These are phyloP conservation scores for Zaprionus ornatus DNA, from an alignment of 1,140 invertebrate species.

Conservation along the genomic window DNA sequence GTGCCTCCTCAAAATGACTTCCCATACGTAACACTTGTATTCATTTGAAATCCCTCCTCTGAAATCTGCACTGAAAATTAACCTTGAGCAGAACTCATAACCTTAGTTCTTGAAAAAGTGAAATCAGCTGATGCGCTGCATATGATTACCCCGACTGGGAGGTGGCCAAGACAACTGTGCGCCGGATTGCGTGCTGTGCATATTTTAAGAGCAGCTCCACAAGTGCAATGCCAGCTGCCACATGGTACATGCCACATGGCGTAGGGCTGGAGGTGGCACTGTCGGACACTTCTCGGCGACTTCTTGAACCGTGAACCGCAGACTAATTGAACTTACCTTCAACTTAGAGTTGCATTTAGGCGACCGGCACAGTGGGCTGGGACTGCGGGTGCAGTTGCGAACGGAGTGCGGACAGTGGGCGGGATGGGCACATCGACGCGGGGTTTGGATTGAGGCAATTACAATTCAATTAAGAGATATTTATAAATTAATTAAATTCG, in stretches of 20 bases:
- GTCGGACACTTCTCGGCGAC: conserved; percentile 27
- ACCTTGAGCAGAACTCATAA: conserved; percentile 25
- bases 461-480: conserved; percentile 74
- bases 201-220: conserved; percentile 49
- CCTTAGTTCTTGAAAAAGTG: conserved; percentile 40
- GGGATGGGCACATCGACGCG: conserved; percentile 41
- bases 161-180: conserved; percentile 27
- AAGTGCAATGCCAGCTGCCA: conserved; percentile 43
- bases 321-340: conserved; percentile 72
- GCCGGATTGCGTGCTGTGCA: conserved; percentile 64
- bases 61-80: not conserved
- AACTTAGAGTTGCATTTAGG: conserved; percentile 41
- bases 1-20: too few species aligned
- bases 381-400: conserved; percentile 23
- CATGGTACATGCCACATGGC: conserved; percentile 6
- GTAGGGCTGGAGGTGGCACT: not conserved
- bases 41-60: not conserved
- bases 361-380: conserved; percentile 1
- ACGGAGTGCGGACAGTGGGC: not conserved
- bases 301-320: conserved; percentile 32
- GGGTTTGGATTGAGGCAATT: conserved; percentile 48
- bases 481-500: conserved; percentile 70
- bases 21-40: too few species aligned
- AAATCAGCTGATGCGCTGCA: conserved; percentile 36
- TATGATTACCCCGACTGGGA: conserved; percentile 1